phyloP scores from a whole-genome alignment of 2,888 invertebrate species.

The Erebia epiphron region DNA sequence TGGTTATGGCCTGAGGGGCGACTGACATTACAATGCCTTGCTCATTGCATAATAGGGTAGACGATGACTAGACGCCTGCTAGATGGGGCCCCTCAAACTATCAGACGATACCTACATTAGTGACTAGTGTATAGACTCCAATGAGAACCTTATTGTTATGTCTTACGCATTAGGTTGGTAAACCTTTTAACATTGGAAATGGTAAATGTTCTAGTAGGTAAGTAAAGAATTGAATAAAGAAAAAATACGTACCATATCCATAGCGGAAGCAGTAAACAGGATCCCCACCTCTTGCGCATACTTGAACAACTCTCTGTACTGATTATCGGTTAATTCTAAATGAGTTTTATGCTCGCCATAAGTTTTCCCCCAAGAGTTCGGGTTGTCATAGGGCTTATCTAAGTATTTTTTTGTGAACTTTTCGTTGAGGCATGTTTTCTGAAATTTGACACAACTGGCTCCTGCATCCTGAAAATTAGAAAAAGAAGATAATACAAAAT shows the following conservation, averaged over 20 bases:
- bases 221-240: too few species aligned
- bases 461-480: slow-evolving; percentile 84
- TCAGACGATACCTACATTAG: too few species aligned
- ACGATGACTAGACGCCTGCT: too few species aligned
- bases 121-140: too few species aligned
- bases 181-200: too few species aligned
- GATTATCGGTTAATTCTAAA: slow-evolving; percentile 87
- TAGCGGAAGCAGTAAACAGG: slow-evolving; percentile 90
- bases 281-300: slow-evolving; percentile 86
- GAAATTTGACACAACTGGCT: slow-evolving; percentile 92
- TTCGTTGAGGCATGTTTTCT: slow-evolving; percentile 87
- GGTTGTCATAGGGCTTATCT: slow-evolving; percentile 82
- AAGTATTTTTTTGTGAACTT: slow-evolving; percentile 89
- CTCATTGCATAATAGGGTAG: too few species aligned
- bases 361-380: slow-evolving; percentile 89
- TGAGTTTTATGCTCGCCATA: slow-evolving; percentile 90
- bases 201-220: too few species aligned
- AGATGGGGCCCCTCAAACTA: too few species aligned
- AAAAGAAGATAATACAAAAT: not conserved
- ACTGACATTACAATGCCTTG: too few species aligned
- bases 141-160: too few species aligned
- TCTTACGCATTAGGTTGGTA: too few species aligned
- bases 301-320: slow-evolving; percentile 85
- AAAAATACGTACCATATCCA: slow-evolving; percentile 86
- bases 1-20: too few species aligned